A percentile compares a stretch with the other conserved stretches of the same genome.
These are phyloP conservation scores for Azemiops feae DNA, from an alignment of 2,113 vertebrate genomes.

Conservation along the genomic window DNA sequence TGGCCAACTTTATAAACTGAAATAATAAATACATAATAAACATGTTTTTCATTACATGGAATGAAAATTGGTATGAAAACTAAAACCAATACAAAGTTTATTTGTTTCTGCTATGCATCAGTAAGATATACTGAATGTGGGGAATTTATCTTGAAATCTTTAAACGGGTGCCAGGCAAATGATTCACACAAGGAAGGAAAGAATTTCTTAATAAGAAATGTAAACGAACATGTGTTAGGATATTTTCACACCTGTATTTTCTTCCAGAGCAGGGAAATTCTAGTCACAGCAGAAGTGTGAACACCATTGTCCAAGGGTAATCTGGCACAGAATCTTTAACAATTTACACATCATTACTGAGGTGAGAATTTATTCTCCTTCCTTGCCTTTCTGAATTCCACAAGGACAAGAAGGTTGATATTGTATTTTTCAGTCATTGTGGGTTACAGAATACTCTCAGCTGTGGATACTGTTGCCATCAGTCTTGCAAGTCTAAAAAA, in stretches of 20 bases:
- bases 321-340: background rate
- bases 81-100: background rate
- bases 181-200: background rate
- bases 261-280: background rate
- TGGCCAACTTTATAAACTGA: background rate
- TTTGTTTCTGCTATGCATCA: background rate
- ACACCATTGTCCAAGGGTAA: background rate
- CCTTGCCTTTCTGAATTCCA: background rate
- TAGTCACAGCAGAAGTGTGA: background rate
- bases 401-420: background rate
- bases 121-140: background rate
- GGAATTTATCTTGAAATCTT: background rate
- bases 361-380: background rate
- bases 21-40: background rate
- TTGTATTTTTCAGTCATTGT: background rate
- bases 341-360: conserved; percentile 6
- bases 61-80: background rate
- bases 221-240: background rate
- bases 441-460: background rate
- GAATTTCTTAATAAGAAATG: background rate
- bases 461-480: background rate
- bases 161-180: background rate
- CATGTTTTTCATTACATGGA: background rate
- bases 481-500: background rate
- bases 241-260: background rate